These are phyloP conservation scores for Eupithecia subfuscata DNA, from an alignment of 2,888 invertebrate genomes.

Conservation along the genomic window DNA sequence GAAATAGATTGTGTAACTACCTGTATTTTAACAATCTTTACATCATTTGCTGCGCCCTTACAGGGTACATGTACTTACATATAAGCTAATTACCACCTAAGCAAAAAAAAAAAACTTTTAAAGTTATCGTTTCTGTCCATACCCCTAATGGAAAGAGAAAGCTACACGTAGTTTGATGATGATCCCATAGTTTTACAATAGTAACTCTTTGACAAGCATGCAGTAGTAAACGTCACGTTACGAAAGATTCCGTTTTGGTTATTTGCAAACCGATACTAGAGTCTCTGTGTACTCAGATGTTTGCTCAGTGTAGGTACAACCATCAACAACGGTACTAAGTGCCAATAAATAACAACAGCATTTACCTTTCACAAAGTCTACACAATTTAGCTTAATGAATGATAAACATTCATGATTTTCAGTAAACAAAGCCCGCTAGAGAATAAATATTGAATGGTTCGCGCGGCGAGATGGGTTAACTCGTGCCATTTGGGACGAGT, in stretches of 20 bases:
- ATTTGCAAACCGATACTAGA: neutral
- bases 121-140: too few species aligned
- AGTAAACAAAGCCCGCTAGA: conserved; percentile 5
- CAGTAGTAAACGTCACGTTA: too few species aligned
- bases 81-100: too few species aligned
- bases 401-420: conserved; percentile 16
- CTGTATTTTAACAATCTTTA: too few species aligned
- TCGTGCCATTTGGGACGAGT: conserved; percentile 4
- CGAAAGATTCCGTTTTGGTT: neutral
- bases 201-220: neutral
- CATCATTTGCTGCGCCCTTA: too few species aligned
- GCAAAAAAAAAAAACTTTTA: too few species aligned
- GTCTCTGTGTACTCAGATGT: neutral
- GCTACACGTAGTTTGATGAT: too few species aligned
- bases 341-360: conserved; percentile 8
- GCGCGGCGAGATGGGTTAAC: conserved; percentile 8
- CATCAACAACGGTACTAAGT: conserved; percentile 10
- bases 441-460: conserved; percentile 11
- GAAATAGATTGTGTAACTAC: too few species aligned
- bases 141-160: too few species aligned
- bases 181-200: neutral
- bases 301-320: neutral
- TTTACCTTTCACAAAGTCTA: conserved; percentile 6
- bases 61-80: too few species aligned
- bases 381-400: conserved; percentile 13